Conservation (phyloP, 2,888 invertebrate species). For the Ecdyonurus torrentis region DNA sequence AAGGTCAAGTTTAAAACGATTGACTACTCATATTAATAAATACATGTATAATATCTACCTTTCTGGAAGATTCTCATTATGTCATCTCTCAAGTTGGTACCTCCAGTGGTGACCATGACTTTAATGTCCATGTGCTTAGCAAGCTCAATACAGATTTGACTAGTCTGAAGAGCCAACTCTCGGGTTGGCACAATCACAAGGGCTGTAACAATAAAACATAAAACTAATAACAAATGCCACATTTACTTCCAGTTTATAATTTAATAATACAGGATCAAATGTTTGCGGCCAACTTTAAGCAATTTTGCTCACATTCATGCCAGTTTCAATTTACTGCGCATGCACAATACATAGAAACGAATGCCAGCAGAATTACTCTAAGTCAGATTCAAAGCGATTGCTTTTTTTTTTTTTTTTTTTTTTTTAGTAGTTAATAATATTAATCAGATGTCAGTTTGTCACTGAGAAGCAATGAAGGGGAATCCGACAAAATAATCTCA, state of each 20-base stretch:
- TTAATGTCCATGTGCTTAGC: constrained; percentile 94
- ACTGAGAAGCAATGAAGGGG: neutral
- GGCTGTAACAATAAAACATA: constrained; percentile 35
- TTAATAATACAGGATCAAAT: too few relatives aligned
- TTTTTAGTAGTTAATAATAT: too few relatives aligned
- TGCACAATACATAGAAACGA: too few relatives aligned
- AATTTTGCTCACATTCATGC: too few relatives aligned
- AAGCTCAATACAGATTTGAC: constrained; percentile 98
- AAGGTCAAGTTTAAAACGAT: too few relatives aligned
- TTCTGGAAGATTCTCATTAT: constrained; percentile 99
- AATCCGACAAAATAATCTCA: neutral
- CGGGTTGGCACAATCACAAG: constrained; percentile 96
- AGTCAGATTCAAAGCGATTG: neutral
- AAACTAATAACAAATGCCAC: neutral
- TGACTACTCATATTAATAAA: too few relatives aligned
- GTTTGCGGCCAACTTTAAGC: too few relatives aligned
- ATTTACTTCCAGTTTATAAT: too few relatives aligned
- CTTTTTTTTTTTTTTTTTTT: neutral
- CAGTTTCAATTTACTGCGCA: too few relatives aligned
- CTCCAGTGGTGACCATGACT: constrained; percentile 99
- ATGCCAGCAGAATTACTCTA: neutral
- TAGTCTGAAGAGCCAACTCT: constrained; percentile 96
- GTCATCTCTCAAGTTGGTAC: constrained; percentile 93
- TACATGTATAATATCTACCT: too few relatives aligned
- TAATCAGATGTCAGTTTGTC: neutral